Conservation (phyloP, 2,888 invertebrate species). For the Rhagium mordax region DNA sequence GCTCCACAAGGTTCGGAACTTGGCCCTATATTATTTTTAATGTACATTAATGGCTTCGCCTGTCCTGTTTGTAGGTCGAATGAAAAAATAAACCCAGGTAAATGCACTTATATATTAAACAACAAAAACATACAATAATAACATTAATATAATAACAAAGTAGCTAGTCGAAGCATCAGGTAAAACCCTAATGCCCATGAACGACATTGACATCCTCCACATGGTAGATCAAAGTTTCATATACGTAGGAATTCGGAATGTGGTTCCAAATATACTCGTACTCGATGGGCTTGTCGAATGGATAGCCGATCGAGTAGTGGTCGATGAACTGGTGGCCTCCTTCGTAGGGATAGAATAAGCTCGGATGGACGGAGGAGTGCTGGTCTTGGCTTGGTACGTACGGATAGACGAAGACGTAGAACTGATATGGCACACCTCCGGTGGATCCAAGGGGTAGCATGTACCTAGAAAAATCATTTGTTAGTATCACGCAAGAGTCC, state of each 20-base stretch:
- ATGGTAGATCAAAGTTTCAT: constrained; percentile 79
- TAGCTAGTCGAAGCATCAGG: neutral
- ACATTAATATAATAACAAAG: neutral
- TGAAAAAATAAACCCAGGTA: too few species aligned
- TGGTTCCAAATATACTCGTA: constrained; percentile 73
- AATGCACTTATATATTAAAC: neutral
- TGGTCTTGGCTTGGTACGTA: constrained; percentile 63
- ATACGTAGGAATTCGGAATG: constrained; percentile 79
- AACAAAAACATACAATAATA: neutral
- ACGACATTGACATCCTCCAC: constrained; percentile 55
- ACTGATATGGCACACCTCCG: constrained; percentile 75
- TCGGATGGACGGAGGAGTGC: neutral
- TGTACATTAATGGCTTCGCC: too few species aligned
- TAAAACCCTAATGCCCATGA: neutral
- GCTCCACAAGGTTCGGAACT: too few species aligned
- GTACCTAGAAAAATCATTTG: constrained; percentile 50
- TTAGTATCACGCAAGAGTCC: too few species aligned
- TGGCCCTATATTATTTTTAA: too few species aligned
- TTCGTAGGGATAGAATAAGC: constrained; percentile 18
- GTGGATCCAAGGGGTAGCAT: constrained; percentile 78
- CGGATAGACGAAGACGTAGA: constrained; percentile 71
- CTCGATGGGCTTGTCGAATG: constrained; percentile 79
- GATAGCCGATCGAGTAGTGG: constrained; percentile 80
- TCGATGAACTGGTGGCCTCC: constrained; percentile 68
- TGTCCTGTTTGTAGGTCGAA: too few species aligned